Evolutionary conservation across 2,113 vertebrate genomes (phyloP).

Genomic region (Lophotis ruficrista): DNA sequence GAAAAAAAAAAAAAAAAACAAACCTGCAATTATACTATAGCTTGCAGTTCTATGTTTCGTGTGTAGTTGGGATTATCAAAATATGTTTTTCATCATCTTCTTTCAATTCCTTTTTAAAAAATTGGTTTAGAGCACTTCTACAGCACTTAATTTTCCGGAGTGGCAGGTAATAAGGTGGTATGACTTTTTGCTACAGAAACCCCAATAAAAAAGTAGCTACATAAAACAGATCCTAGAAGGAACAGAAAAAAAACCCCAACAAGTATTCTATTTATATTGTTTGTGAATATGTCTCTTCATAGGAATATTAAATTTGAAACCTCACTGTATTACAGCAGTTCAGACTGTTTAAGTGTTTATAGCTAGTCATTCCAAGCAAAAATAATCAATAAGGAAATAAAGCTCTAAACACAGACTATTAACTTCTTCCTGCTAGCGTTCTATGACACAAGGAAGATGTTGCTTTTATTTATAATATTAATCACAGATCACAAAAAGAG

Average conservation of each 20-base stretch:
- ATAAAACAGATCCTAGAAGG: not conserved
- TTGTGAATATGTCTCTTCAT: not conserved
- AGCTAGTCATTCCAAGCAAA: not conserved
- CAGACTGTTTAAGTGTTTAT: not conserved
- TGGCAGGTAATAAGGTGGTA: not conserved
- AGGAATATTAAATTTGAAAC: not conserved
- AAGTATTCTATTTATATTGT: not conserved
- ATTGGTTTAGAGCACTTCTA: not conserved
- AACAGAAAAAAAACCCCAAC: not conserved
- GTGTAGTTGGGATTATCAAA: not conserved
- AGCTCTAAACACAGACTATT: not conserved
- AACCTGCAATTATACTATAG: not conserved
- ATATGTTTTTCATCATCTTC: not conserved
- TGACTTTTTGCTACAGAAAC: not conserved
- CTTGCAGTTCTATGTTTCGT: not conserved
- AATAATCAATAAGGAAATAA: not conserved
- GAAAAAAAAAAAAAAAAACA: not conserved
- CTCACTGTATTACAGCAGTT: not conserved
- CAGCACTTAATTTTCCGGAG: not conserved
- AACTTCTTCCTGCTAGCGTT: not conserved
- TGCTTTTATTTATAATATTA: not conserved
- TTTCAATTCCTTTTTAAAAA: not conserved
- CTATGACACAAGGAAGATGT: not conserved
- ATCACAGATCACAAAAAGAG: not conserved
- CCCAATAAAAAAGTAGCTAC: not conserved